Conservation (phyloP, 2,888 invertebrate genomes). For the Cenopis cana region DNA sequence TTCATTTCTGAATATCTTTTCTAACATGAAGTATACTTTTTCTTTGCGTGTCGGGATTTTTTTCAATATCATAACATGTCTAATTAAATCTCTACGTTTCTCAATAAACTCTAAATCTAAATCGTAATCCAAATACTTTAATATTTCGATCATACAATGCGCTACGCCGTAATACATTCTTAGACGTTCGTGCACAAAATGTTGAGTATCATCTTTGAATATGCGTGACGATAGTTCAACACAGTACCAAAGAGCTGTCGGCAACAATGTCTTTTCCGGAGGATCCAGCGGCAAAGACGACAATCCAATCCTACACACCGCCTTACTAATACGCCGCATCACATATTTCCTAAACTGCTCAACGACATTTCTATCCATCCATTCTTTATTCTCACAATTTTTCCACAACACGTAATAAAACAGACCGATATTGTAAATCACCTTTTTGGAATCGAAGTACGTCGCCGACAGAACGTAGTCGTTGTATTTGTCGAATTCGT, state of each 20-base stretch:
- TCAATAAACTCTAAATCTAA: conserved; percentile 52
- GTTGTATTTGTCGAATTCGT: conserved; percentile 61
- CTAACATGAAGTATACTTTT: conserved; percentile 52
- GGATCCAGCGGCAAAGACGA: conserved; percentile 60
- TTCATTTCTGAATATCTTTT: conserved; percentile 55
- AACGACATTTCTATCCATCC: conserved; percentile 63
- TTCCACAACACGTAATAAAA: conserved; percentile 63
- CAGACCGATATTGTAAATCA: conserved; percentile 58
- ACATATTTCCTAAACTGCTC: conserved; percentile 57
- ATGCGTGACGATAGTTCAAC: conserved; percentile 57
- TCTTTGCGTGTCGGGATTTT: conserved; percentile 51
- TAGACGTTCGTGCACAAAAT: conserved; percentile 56
- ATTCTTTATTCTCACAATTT: conserved; percentile 60
- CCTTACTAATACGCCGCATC: conserved; percentile 55
- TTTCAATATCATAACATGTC: conserved; percentile 54
- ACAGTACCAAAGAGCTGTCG: conserved; percentile 61
- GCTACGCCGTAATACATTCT: conserved; percentile 54
- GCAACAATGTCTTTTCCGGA: conserved; percentile 50
- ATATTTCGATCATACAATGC: conserved; percentile 56
- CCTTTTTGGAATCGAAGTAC: conserved; percentile 58
- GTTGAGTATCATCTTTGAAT: conserved; percentile 55
- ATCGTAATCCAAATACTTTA: conserved; percentile 54
- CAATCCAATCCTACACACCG: conserved; percentile 57
- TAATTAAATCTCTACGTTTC: conserved; percentile 53
- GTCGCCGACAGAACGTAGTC: conserved; percentile 62